Evolutionary conservation across 2,888 invertebrate species (phyloP).

Genomic region (Diaperis boleti): DNA sequence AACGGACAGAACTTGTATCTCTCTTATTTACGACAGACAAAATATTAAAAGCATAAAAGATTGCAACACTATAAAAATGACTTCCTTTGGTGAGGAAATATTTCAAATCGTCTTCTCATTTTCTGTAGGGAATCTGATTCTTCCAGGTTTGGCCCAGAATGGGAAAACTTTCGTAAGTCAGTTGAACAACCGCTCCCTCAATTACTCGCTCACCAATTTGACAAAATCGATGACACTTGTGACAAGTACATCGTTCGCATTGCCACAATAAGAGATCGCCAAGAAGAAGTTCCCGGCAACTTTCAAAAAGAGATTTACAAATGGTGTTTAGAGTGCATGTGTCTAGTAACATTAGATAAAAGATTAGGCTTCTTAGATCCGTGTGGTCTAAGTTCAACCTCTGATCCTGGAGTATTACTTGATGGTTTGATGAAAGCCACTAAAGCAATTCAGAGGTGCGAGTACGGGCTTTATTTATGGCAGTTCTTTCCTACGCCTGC

Average conservation of each 20-base stretch:
- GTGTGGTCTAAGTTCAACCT: slow-evolving; percentile 66
- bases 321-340: slow-evolving; percentile 78
- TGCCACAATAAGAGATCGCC: slow-evolving; percentile 70
- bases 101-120: background rate
- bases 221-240: slow-evolving; percentile 63
- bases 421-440: slow-evolving; percentile 71
- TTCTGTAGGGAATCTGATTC: slow-evolving; percentile 1
- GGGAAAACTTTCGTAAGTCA: slow-evolving; percentile 70
- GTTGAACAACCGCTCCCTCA: slow-evolving; percentile 68
- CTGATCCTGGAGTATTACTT: slow-evolving; percentile 72
- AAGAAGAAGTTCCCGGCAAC: slow-evolving; percentile 73
- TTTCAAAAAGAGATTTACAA: slow-evolving; percentile 73
- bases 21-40: no score
- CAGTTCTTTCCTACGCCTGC: slow-evolving; percentile 73
- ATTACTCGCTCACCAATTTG: slow-evolving; percentile 65
- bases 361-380: slow-evolving; percentile 74
- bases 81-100: no score
- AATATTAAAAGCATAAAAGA: no score
- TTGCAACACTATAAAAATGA: no score
- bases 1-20: no score
- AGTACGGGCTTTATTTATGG: slow-evolving; percentile 74
- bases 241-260: slow-evolving; percentile 67
- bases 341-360: slow-evolving; percentile 70
- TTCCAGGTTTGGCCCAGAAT: slow-evolving; percentile 71
- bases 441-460: slow-evolving; percentile 72